phyloP scores from a whole-genome alignment of 2,113 vertebrate genomes.

The Archilochus colubris region DNA sequence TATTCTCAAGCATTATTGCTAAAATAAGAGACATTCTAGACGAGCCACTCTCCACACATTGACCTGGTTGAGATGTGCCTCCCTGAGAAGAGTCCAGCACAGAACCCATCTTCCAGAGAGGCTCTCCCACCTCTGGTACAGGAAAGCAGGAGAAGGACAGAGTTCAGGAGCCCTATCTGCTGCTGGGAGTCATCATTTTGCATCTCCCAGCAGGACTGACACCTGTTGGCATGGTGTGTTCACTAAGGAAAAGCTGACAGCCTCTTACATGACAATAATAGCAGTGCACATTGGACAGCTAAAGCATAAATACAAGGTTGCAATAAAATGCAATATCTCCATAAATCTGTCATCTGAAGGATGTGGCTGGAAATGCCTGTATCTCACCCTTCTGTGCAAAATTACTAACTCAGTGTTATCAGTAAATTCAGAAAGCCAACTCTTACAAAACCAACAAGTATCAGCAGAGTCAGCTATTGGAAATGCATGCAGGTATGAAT shows the following conservation, averaged over 20 bases:
- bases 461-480: slow-evolving; percentile 24
- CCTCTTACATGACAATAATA: not conserved
- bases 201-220: not conserved
- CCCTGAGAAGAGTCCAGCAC: not conserved
- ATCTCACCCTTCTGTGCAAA: slow-evolving; percentile 13
- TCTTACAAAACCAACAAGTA: slow-evolving; percentile 31
- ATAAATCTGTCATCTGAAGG: slow-evolving; percentile 53
- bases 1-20: not conserved
- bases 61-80: not conserved
- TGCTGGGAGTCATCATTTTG: not conserved
- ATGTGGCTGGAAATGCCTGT: slow-evolving; percentile 37
- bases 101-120: not conserved
- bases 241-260: not conserved
- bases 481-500: slow-evolving; percentile 11
- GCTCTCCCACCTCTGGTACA: not conserved
- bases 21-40: not conserved
- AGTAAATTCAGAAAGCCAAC: slow-evolving; percentile 2
- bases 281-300: not conserved
- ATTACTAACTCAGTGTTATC: slow-evolving; percentile 4
- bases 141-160: not conserved
- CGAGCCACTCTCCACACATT: not conserved
- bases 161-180: not conserved
- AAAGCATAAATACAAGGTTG: not conserved
- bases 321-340: not conserved
- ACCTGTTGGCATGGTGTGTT: not conserved